Base-by-base conservation (phyloP, 2,797 vertebrate genomes). In the Ctenochaetus hawaiiensis region DNA sequence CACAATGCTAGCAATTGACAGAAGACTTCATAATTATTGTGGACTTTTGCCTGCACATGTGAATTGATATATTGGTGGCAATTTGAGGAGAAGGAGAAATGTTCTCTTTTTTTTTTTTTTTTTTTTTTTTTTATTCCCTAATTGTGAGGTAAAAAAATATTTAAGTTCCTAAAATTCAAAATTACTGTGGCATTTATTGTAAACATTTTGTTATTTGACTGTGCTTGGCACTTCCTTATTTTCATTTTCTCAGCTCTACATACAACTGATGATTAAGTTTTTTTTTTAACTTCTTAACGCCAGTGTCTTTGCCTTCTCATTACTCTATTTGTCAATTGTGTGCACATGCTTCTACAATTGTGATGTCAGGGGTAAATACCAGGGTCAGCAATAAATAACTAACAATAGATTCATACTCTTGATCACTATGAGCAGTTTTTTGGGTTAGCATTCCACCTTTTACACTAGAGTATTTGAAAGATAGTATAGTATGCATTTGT, bases 1-100 rank as follows among this genome's bases (percentile, higher is more conserved):
- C 18, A 73, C 68, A 82, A 80, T 67, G 67, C 47, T 23, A 51
- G 14, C n/a, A 84, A 78, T 44, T 72, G 71, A 80, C 41, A 56
- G 18, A 68, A 48, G 56, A 74, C 47, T 67, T 45, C 61, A 74
- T 60, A 53, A 65, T 66, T 53, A 68, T 57, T 62, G 71, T 62
- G 77, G 79, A 43, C 26, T 73, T 68, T 44, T 48, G 69, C 57
- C 62, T 51, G 30, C 22, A 72, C 52, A n/a, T 61, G n/a, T 61
- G 30, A 41, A 14, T 72, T 70, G 30, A 72, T 39, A 17, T 41
- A 26, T 67, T 16, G 60, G 5, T 65, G n/a, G 71, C 43, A 51
- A 59, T 63, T 60, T 70, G 37, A 47, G 49, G 39, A 73, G 34
- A n/a, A 51, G 37, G 22, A 70, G 18, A 22, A 39, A 23, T 37